These are phyloP conservation scores for Eudemis profundana DNA, from an alignment of 2,888 invertebrate species.

Conservation along the genomic window DNA sequence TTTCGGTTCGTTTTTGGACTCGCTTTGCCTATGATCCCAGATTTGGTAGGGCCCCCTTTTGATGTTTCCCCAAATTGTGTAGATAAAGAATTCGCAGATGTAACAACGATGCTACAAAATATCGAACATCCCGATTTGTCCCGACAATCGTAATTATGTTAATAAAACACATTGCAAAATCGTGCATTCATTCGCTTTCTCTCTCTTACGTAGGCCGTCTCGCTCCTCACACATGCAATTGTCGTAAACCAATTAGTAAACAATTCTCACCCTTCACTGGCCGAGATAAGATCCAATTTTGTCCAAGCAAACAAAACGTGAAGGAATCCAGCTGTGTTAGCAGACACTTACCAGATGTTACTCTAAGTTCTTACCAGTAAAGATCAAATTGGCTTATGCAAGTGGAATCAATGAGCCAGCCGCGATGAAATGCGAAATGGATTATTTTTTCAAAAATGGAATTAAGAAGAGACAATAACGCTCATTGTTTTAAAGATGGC, in stretches of 20 bases:
- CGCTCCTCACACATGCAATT: constrained; percentile 68
- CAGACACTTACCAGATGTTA: constrained; percentile 51
- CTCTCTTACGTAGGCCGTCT: constrained; percentile 61
- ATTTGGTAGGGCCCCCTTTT: too few species aligned
- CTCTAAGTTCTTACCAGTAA: constrained; percentile 54
- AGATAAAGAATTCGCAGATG: background rate
- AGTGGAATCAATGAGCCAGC: constrained; percentile 73
- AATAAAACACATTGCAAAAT: constrained; percentile 73
- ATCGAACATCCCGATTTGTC: constrained; percentile 70
- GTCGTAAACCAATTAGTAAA: constrained; percentile 73
- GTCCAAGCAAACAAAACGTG: constrained; percentile 60
- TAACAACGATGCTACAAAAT: constrained; percentile 45
- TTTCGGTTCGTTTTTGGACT: too few species aligned
- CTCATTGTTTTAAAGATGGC: constrained; percentile 85
- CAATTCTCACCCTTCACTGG: constrained; percentile 64
- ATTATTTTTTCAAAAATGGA: constrained; percentile 85
- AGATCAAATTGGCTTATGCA: constrained; percentile 53
- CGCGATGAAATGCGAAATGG: constrained; percentile 83
- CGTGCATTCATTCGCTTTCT: constrained; percentile 66
- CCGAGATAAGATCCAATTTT: constrained; percentile 67
- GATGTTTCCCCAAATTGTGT: background rate
- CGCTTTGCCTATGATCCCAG: too few species aligned
- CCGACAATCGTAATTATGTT: constrained; percentile 74
- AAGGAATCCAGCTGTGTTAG: constrained; percentile 71
- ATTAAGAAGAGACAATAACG: constrained; percentile 85